These are phyloP conservation scores for Flexamia atlantica DNA, from an alignment of 2,888 invertebrate genomes.

Conservation along the genomic window DNA sequence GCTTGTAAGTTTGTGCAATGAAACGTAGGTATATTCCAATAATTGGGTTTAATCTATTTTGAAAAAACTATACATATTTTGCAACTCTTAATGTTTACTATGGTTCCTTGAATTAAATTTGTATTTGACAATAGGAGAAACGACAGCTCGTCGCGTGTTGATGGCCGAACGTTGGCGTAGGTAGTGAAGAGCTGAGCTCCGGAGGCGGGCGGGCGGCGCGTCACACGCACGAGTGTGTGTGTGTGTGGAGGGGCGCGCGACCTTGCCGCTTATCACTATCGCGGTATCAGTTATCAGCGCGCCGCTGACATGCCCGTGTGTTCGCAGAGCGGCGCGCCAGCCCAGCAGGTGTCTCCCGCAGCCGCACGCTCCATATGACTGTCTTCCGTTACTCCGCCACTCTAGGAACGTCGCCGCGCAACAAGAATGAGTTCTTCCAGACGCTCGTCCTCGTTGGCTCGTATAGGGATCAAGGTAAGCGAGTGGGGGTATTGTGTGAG, in stretches of 20 bases:
- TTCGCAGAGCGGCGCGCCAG: constrained; percentile 8
- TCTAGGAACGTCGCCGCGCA: constrained; percentile 45
- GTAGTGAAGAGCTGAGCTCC: too few species aligned
- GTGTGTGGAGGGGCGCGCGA: too few species aligned
- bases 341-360: not conserved
- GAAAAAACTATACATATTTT: too few species aligned
- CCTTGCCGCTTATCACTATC: not conserved
- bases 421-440: constrained; percentile 61
- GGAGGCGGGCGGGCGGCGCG: not conserved
- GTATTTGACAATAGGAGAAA: too few species aligned
- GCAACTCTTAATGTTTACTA: too few species aligned
- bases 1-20: too few species aligned
- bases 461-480: constrained; percentile 64
- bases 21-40: too few species aligned
- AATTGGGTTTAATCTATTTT: too few species aligned
- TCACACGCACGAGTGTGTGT: not conserved
- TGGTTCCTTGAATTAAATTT: too few species aligned
- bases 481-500: too few species aligned
- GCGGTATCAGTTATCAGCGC: not conserved
- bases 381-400: constrained; percentile 32
- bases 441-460: constrained; percentile 61
- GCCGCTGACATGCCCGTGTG: constrained; percentile 16
- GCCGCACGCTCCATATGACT: constrained; percentile 21
- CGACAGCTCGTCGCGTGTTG: too few species aligned
- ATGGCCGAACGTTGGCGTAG: too few species aligned